phyloP scores from a whole-genome alignment of 2,888 invertebrate species.

The Lordiphosa fenestrarum region DNA sequence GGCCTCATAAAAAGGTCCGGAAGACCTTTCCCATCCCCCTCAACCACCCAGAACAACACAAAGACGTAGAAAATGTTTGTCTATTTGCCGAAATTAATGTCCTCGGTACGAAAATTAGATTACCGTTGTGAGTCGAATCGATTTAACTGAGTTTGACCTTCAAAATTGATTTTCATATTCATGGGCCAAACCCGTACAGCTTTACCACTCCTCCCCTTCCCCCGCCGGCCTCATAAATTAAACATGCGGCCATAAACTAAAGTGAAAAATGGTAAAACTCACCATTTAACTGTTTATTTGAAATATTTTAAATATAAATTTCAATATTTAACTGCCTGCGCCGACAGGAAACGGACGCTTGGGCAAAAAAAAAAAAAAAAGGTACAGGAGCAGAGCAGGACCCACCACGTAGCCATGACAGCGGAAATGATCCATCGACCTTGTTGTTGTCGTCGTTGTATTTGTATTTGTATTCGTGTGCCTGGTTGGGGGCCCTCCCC shows the following conservation, averaged over 20 bases:
- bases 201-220: not conserved
- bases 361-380: slow-evolving; percentile 2
- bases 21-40: slow-evolving; percentile 35
- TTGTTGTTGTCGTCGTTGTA: slow-evolving; percentile 25
- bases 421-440: slow-evolving; percentile 74
- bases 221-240: slow-evolving; percentile 59
- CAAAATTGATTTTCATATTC: slow-evolving; percentile 9
- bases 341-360: slow-evolving; percentile 68
- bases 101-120: slow-evolving; percentile 27
- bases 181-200: not conserved
- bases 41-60: not conserved
- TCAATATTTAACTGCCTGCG: slow-evolving; percentile 71
- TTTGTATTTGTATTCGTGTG: slow-evolving; percentile 22
- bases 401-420: slow-evolving; percentile 51
- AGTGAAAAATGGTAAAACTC: slow-evolving; percentile 48
- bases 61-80: slow-evolving; percentile 52
- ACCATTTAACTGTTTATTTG: slow-evolving; percentile 66
- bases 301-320: slow-evolving; percentile 73
- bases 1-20: slow-evolving; percentile 31
- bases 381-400: slow-evolving; percentile 18
- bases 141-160: slow-evolving; percentile 11
- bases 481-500: not conserved
- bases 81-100: slow-evolving; percentile 68
- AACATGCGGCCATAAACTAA: slow-evolving; percentile 69
- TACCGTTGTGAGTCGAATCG: slow-evolving; percentile 14